Base-by-base conservation (phyloP, 2,797 vertebrate species). In the Pangasius djambal region DNA sequence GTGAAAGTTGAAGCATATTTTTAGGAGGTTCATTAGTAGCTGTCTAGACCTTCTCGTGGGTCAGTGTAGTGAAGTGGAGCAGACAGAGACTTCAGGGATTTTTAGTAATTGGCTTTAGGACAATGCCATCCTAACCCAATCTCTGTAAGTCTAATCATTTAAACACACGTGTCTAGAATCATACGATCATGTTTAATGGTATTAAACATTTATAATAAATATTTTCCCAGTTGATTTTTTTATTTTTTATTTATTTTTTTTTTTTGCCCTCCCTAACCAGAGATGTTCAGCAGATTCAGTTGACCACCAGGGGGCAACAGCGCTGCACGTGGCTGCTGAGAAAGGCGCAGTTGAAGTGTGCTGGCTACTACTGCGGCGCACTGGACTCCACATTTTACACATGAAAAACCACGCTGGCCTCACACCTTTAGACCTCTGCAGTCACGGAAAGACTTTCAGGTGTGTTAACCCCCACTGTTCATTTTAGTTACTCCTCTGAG, bases 261-360 rank as follows among this genome's bases (percentile, higher is more conserved):
- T 82, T 28, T 88, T 79, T 57, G 22, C 40, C 31, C 37, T 88
- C 16, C 55, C 28, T 84, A 40, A 82, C 16, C 69, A 97, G 97
- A 93, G 96, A 90, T 96, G 96, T 93, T 85, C 85, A 63, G 94
- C 94, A 70, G 94, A 95, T 7, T 94, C 95, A 55, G 91, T 93
- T 44, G 96, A 97, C 95, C 95, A 95, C 88, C 93, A 96, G 95
- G 96, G 96, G 50, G 95, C 93, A 52, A 96, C 96, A 40, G 94
- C 96, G 15, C 93, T 97, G 87, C 97, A 97, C 0, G 93, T 97
- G 25, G 96, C 96, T 83, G 96, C 96, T 89, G 96, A 96, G 92
- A 93, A 94, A 86, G 97, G 96, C 0, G 93, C 92, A 22, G 92
- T 95, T 44, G 95, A 96, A 92, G 94, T 97, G 83, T 95, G 96